Conservation (phyloP, 2,888 invertebrate species). For the Tortricodes alternella region DNA sequence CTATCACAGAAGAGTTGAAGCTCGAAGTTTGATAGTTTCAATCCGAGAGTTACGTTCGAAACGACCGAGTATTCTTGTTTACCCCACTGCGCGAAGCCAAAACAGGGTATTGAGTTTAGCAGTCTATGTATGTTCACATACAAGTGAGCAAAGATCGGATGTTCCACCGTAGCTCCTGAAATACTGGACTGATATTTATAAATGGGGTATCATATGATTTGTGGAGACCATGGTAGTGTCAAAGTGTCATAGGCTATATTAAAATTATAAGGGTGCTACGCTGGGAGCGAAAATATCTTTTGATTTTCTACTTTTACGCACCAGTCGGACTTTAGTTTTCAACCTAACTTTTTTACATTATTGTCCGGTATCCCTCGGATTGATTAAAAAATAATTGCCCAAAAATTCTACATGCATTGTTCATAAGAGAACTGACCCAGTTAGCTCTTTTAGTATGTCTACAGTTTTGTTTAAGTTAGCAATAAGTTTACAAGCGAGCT, state of each 20-base stretch:
- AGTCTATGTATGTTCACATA: not conserved
- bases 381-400: conserved; percentile 1
- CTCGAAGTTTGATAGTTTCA: conserved; percentile 33
- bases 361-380: not conserved
- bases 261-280: no score
- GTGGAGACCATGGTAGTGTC: no score
- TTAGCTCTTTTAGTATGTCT: conserved; percentile 8
- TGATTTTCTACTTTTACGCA: no score
- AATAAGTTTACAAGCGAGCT: not conserved
- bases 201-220: no score
- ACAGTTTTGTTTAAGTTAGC: not conserved
- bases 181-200: no score
- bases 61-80: no score
- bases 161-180: no score
- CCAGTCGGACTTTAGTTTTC: no score
- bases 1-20: conserved; percentile 47
- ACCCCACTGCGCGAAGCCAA: no score
- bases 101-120: no score
- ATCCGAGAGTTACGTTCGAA: conserved; percentile 21
- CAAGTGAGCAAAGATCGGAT: not conserved
- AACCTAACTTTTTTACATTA: not conserved
- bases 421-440: not conserved
- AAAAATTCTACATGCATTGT: conserved; percentile 9
- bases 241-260: no score
- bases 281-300: no score